Conservation (phyloP, 2,113 vertebrate species). For the Psettodes erumei region DNA sequence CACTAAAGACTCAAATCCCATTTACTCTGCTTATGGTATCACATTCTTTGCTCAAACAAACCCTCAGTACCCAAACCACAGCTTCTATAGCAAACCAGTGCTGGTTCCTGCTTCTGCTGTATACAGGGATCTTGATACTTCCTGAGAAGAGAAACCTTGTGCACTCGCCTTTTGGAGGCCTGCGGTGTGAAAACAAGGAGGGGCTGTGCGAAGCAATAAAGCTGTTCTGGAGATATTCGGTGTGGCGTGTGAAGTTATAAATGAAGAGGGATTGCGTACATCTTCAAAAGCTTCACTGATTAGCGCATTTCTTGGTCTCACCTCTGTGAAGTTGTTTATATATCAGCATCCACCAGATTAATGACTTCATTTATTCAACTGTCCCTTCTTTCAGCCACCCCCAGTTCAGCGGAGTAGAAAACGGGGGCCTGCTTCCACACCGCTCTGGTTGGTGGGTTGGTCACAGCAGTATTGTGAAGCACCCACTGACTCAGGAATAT, state of each 20-base stretch:
- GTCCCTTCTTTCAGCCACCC: conserved; percentile 36
- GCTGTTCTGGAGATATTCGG: conserved; percentile 32
- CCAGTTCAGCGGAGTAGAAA: conserved; percentile 64
- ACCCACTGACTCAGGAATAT: conserved; percentile 80
- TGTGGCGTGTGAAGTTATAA: conserved; percentile 29
- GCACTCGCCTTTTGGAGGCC: conserved; percentile 30
- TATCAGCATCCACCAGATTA: conserved; percentile 71
- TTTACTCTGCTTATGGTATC: conserved; percentile 72
- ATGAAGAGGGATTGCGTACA: conserved; percentile 14
- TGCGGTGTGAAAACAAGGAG: conserved; percentile 48
- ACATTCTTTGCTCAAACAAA: conserved; percentile 67
- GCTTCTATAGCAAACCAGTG: conserved; percentile 34
- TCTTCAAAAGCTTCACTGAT: conserved; percentile 20
- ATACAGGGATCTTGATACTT: conserved; percentile 60
- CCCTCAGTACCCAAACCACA: conserved; percentile 55
- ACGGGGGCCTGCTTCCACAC: conserved; percentile 64
- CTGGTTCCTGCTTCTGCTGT: conserved; percentile 51
- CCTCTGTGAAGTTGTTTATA: conserved; percentile 56
- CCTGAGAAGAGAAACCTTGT: conserved; percentile 46
- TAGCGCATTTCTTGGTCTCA: conserved; percentile 31
- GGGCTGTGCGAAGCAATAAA: conserved; percentile 21
- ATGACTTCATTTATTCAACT: conserved; percentile 63
- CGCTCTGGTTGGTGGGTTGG: conserved; percentile 60
- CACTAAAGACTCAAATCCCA: conserved; percentile 74
- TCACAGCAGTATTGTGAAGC: conserved; percentile 71